Conservation (phyloP, 2,888 invertebrate genomes). For the Neoscelio sp. region DNA sequence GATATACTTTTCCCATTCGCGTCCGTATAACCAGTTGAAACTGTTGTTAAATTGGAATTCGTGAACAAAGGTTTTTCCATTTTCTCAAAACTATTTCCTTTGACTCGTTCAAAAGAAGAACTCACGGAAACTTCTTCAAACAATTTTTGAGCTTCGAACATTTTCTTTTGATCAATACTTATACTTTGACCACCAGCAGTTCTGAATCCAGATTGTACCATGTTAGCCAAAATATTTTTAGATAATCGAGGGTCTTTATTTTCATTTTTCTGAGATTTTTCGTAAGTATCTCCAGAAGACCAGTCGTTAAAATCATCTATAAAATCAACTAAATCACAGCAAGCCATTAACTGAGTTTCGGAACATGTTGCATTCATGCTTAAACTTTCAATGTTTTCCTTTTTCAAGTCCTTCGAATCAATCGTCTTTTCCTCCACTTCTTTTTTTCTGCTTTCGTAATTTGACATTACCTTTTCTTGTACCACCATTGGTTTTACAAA, state of each 20-base stretch:
- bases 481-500: slow-evolving; percentile 21
- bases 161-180: background rate
- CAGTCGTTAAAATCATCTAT: slow-evolving; percentile 44
- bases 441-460: no score
- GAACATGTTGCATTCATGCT: slow-evolving; percentile 20
- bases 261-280: background rate
- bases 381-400: background rate
- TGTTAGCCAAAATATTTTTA: background rate
- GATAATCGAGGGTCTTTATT: no score
- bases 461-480: background rate
- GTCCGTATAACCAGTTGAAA: background rate
- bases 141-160: background rate
- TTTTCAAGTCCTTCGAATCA: background rate
- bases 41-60: no score
- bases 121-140: slow-evolving; percentile 19
- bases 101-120: no score
- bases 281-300: slow-evolving; percentile 14
- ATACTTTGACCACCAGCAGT: slow-evolving; percentile 4
- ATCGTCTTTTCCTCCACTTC: no score
- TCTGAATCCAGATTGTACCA: slow-evolving; percentile 1
- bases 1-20: slow-evolving; percentile 73
- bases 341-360: slow-evolving; percentile 46
- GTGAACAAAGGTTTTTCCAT: no score
- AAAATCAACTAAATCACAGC: slow-evolving; percentile 50
- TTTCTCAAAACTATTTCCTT: no score